Conservation (phyloP, 2,797 vertebrate species). For the Buphagus erythrorhynchus region DNA sequence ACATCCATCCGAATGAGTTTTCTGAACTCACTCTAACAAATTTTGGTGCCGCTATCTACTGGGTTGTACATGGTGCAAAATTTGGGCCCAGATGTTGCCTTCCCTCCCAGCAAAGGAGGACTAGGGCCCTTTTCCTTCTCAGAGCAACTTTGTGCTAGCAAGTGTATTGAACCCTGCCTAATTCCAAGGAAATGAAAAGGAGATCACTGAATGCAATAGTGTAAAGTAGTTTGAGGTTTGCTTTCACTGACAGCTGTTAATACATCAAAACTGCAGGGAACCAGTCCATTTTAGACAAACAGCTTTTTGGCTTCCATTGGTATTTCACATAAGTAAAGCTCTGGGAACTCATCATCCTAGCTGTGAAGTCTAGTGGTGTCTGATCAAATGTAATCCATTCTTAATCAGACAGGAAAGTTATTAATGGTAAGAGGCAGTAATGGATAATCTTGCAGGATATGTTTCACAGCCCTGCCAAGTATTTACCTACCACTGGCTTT, state of each 20-base stretch:
- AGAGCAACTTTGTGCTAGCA: not conserved
- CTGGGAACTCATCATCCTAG: not conserved
- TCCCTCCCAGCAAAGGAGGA: not conserved
- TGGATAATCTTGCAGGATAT: not conserved
- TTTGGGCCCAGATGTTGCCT: not conserved
- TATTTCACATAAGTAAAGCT: not conserved
- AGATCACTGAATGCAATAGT: rapidly evolving
- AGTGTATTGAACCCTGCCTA: not conserved
- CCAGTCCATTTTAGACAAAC: not conserved
- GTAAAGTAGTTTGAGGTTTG: not conserved
- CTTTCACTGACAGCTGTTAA: not conserved
- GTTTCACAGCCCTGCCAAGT: not conserved
- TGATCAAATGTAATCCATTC: not conserved
- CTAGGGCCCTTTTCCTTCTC: not conserved
- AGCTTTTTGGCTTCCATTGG: not conserved
- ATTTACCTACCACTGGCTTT: not conserved
- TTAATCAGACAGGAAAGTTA: not conserved
- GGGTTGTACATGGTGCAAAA: not conserved
- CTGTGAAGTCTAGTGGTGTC: not conserved
- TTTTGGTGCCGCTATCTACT: not conserved
- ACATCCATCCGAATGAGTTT: not conserved
- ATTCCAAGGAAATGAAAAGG: not conserved
- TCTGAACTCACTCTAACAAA: not conserved
- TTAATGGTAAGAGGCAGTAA: not conserved
- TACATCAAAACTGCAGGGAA: not conserved